Evolutionary conservation across 2,113 vertebrate genomes (phyloP), one percentile per base, ranked within the genome.

Genomic region (Eulemur macaco): DNA sequence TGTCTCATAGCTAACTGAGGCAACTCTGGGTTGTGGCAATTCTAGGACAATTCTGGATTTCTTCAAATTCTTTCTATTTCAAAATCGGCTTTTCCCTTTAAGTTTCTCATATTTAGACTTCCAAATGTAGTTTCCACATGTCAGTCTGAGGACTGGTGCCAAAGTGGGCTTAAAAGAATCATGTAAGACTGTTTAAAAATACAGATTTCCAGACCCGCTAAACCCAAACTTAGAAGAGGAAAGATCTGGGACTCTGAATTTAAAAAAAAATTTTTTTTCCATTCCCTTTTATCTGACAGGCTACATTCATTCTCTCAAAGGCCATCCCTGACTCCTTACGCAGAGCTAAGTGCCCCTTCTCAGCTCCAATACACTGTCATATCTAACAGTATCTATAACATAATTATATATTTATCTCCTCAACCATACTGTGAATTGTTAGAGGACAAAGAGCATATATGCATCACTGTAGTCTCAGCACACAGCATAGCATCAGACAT

Each of bases 21-120:
- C 39, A 78, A 25, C 8, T 50, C 47, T 71, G 13, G 45, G n/a
- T 78, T 20, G 34, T 15, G 1, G 13, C 63, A 91, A 71, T 86
- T 52, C 60, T 1, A 78, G 8, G 14, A 83, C 60, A 10, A 86
- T 17, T 60, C 9, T 39, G 25, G 34, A 52, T 71, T 60, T 71
- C 63, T 71, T 71, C n/a, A 95, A 85, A 71, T 86, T 85, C 45
- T 78, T 77, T 31, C 50, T 90, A 69, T 60, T 95, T 90, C 23
- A 69, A 69, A 95, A 90, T 34, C n/a, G 9, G 42, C 27, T 42
- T 80, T 23, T 80, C 50, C 58, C 69, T 77, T 50, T 39, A 84
- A 15, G 27, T 77, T 58, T 85, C 20, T 69, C 69, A 69, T 50
- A 68, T 78, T 78, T 60, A 68, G 18, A 68, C 14, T 29, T 78